phyloP scores from a whole-genome alignment of 92 coral and sea anemone species.

The Palythoa grandis region DNA sequence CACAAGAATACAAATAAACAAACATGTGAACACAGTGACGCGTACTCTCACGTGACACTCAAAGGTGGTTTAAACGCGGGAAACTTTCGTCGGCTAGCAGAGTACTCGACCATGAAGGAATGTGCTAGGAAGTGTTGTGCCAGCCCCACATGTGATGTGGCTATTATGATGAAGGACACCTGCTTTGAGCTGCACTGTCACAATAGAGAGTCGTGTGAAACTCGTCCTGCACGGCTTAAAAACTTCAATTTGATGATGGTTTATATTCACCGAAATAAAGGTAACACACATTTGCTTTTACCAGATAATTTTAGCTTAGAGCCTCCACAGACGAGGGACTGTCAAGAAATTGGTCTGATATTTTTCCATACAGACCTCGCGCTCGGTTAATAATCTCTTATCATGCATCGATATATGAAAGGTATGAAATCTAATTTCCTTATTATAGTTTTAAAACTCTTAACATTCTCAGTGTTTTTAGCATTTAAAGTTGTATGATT shows the following conservation, averaged over 20 bases:
- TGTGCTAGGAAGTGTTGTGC: constrained; percentile 90
- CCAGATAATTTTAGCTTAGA: too few species aligned
- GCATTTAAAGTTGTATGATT: too few species aligned
- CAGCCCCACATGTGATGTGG: constrained; percentile 76
- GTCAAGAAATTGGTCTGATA: too few species aligned
- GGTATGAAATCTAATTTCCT: too few species aligned
- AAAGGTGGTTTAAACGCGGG: constrained; percentile 94
- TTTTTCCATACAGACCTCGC: too few species aligned
- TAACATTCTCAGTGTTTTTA: too few species aligned
- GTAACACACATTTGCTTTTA: background rate
- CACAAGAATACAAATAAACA: constrained; percentile 21
- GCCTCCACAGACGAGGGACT: too few species aligned
- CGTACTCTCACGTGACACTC: constrained; percentile 83
- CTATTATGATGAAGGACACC: constrained; percentile 83
- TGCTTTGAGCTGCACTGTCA: constrained; percentile 85
- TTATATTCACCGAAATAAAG: constrained; percentile 70
- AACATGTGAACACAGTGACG: constrained; percentile 72
- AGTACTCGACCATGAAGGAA: constrained; percentile 70
- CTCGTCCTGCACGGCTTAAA: constrained; percentile 78
- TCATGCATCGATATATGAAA: too few species aligned
- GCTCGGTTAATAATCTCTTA: too few species aligned
- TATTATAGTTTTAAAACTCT: too few species aligned
- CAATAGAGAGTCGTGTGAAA: constrained; percentile 66
- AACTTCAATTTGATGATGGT: constrained; percentile 76
- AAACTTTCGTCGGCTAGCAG: constrained; percentile 80